Base-by-base conservation (phyloP, 2,113 vertebrate genomes). In the Carassius gibelio region DNA sequence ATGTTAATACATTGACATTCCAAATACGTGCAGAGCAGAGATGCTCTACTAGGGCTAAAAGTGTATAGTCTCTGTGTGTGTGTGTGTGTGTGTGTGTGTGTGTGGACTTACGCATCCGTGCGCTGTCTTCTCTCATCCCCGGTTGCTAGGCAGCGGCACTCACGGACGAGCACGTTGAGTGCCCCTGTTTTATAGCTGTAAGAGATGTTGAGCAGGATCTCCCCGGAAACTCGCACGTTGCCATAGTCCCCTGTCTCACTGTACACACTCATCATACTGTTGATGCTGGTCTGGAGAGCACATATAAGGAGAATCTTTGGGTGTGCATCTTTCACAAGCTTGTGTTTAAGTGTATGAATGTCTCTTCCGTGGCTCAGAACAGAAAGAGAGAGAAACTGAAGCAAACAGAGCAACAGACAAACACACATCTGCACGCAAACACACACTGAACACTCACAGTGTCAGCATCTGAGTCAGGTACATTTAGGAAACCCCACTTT, bases 201-300 rank as follows among this genome's bases (percentile, higher is more conserved):
- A 93, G 69, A 96, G 93, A 99, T 95, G 55, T 90, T 96, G 52
- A 99, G 94, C 85, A 97, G 95, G 90, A 99, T 97, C 94, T 99
- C 98, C 0, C 98, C 98, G 1, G 96, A 97, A 93, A 99, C 95
- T 87, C 95, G 95, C 89, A 97, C 94, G 36, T 96, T 97, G 88
- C 96, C 97, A 93, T 98, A 99, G 95, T 99, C 97, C 87, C 98
- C 97, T 0, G 96, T 97, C 93, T 99, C 98, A 88, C 98, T 99
- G 86, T 99, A 99, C 80, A 98, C 96, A 81, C 97, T 99, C 94
- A 95, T 94, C 95, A 96, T 96, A 91, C 98, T 99, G 93, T 96
- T 98, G 83, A 99, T 96, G 90, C 98, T 99, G 8, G 95, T 97
- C 98, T 99, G 94, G 79, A 78, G 78, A 83, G 68, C 26, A 82